phyloP scores from a whole-genome alignment of 2,797 vertebrate species.

The Pseudochirops cupreus region DNA sequence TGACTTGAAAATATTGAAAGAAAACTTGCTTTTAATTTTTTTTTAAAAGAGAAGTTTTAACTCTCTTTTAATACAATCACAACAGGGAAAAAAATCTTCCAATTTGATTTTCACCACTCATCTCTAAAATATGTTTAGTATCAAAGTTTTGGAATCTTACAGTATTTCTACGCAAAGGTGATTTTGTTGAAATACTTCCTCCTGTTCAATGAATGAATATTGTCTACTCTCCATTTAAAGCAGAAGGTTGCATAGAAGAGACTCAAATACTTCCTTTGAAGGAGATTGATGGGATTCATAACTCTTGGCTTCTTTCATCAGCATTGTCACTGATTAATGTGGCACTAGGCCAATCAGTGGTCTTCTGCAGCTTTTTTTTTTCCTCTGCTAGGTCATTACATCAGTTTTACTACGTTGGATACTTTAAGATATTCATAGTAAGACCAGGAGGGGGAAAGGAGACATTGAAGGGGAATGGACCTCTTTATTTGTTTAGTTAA shows the following conservation, averaged over 20 bases:
- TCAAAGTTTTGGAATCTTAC: constrained; percentile 43
- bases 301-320: not conserved
- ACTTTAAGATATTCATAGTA: not conserved
- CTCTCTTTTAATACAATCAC: constrained; percentile 62
- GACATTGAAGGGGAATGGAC: not conserved
- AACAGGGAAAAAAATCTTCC: constrained; percentile 44
- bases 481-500: not conserved
- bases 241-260: not conserved
- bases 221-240: constrained; percentile 23
- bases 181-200: constrained; percentile 45
- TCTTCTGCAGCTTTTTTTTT: not conserved
- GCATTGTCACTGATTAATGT: not conserved
- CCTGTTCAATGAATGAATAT: constrained; percentile 49
- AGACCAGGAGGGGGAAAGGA: not conserved
- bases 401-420: not conserved
- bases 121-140: constrained; percentile 57
- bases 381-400: not conserved
- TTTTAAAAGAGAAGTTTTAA: constrained; percentile 70
- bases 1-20: constrained; percentile 66
- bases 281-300: not conserved
- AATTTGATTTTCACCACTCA: constrained; percentile 65
- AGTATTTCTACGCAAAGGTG: constrained; percentile 34
- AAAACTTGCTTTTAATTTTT: constrained; percentile 69
- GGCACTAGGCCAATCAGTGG: not conserved
- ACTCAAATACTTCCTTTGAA: constrained; percentile 1